Evolutionary conservation across 2,888 invertebrate genomes (phyloP).

Genomic region (Chalcosyrphus nemorum): DNA sequence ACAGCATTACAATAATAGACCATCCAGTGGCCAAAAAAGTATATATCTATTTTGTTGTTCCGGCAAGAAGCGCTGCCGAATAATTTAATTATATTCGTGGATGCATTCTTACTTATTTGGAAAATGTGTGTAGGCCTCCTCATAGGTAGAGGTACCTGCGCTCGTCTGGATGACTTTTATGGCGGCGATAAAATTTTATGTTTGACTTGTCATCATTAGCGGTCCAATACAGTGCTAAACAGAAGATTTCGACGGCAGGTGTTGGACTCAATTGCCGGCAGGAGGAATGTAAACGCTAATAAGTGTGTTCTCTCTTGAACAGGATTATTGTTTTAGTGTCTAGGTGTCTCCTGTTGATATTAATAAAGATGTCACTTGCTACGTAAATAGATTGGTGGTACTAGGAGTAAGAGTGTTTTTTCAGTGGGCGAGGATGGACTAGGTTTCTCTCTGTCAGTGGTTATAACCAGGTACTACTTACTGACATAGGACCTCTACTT

Average conservation of each 20-base stretch:
- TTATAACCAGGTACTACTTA: too few species aligned
- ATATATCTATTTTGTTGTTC: slow-evolving; percentile 33
- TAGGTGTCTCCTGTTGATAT: not conserved
- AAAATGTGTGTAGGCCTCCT: slow-evolving; percentile 13
- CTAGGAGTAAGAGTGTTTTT: too few species aligned
- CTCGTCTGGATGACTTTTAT: slow-evolving; percentile 51
- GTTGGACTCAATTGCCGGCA: slow-evolving; percentile 40
- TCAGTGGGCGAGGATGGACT: too few species aligned
- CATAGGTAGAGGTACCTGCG: slow-evolving; percentile 58
- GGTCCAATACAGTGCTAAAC: slow-evolving; percentile 24
- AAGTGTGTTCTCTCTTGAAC: slow-evolving; percentile 22
- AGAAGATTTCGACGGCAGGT: slow-evolving; percentile 55
- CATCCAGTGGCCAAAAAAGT: slow-evolving; percentile 34
- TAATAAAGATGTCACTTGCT: too few species aligned
- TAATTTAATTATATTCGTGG: slow-evolving; percentile 61
- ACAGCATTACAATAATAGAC: slow-evolving; percentile 57
- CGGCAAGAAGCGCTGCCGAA: slow-evolving; percentile 25
- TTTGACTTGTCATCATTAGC: slow-evolving; percentile 67
- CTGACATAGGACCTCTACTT: too few species aligned
- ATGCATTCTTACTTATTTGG: slow-evolving; percentile 41
- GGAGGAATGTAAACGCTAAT: slow-evolving; percentile 17
- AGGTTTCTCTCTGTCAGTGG: too few species aligned
- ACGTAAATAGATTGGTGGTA: too few species aligned
- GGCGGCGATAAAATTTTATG: slow-evolving; percentile 61
- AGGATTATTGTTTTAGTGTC: slow-evolving; percentile 41